Base-by-base conservation (phyloP, 2,888 invertebrate species). In the Lacanobia wlatinum region DNA sequence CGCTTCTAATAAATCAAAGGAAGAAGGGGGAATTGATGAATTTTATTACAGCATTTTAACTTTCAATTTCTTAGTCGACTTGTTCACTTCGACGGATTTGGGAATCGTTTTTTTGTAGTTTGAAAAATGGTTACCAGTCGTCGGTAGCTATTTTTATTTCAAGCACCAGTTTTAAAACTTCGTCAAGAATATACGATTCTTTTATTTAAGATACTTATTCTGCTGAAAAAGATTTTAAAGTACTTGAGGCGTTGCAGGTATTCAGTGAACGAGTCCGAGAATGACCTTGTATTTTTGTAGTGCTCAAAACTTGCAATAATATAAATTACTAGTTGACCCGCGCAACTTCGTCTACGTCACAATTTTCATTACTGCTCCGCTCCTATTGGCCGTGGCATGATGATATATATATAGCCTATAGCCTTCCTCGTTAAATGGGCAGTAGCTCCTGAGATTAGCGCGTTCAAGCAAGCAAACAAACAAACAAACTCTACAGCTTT, bases 1-100 rank as follows among this genome's bases (percentile, higher is more conserved):
- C 89, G 86, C 81, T 86, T 80, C 70, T 89, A 90, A 93, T 92
- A 92, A 92, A 93, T 92, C 92, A 92, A 88, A 90, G 78, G 60
- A 70, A 77, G 84, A 82, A 64, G 78, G 81, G 81, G 73, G 73
- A 78, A 80, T 80, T 84, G 86, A 88, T 89, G 88, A 87, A 92
- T 90, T 90, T 90, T 89, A 90, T 89, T 88, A 89, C 78, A 65
- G 78, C 69, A 84, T 87, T 89, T 88, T 87, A 88, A 85, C 87
- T 90, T 90, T 87, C 86, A 88, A 90, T 90, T 89, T 90, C 89
- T 89, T 85, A 86, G 87, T 88, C 87, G 90, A 91, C 84, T 92
- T 92, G 91, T 92, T 92, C 92, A 88, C 87, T 85, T 78, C 67
- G 76, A 73, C 73, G 78, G 83, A 84, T 85, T 87, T 85, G 78